These are phyloP conservation scores for Zosterops borbonicus DNA, from an alignment of 2,113 vertebrate species.

Conservation along the genomic window DNA sequence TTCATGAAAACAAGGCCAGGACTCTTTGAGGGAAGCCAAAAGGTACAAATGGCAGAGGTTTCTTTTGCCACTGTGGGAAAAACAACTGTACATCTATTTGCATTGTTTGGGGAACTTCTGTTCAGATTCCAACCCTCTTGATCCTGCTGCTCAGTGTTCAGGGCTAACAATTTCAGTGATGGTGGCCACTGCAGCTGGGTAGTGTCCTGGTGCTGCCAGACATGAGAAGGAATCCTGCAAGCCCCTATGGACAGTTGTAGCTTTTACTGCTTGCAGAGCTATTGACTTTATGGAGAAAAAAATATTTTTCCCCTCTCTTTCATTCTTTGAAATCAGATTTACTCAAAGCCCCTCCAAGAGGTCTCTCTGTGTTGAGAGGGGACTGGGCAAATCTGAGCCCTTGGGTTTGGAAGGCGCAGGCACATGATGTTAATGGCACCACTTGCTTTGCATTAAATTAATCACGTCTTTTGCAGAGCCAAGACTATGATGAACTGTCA, in stretches of 20 bases:
- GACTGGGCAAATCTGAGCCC: neutral
- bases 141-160: neutral
- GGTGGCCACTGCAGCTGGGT: neutral
- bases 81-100: neutral
- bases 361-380: neutral
- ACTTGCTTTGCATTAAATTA: slow-evolving; percentile 5
- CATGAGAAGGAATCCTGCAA: neutral
- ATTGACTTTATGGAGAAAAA: neutral
- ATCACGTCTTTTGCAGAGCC: slow-evolving; percentile 8
- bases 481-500: slow-evolving; percentile 39
- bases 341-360: neutral
- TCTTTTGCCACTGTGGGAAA: neutral
- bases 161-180: neutral
- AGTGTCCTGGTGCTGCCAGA: neutral
- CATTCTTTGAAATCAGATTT: neutral
- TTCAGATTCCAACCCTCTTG: neutral
- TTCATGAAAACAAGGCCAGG: slow-evolving; percentile 15
- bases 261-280: neutral
- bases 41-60: neutral
- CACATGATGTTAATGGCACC: neutral
- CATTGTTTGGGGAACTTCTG: neutral
- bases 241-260: fast-evolving
- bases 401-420: neutral
- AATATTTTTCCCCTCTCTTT: neutral
- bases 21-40: slow-evolving; percentile 13